Conservation (phyloP, 2,888 invertebrate genomes). For the Dryococelus australis region DNA sequence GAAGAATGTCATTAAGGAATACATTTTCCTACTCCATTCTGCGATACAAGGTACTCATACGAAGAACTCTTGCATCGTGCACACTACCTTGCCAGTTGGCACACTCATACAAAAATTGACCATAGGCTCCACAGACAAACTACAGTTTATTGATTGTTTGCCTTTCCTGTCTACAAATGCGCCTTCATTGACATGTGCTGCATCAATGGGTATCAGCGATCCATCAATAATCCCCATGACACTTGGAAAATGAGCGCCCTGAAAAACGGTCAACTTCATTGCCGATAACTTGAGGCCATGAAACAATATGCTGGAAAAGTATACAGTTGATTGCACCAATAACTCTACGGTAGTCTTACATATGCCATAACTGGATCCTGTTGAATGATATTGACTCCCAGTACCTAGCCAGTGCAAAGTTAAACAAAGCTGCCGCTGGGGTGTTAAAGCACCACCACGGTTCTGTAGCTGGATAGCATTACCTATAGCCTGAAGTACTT, state of each 20-base stretch:
- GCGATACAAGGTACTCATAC: too few relatives aligned
- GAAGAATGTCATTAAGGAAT: too few relatives aligned
- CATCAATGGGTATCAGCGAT: neutral
- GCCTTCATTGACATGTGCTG: neutral
- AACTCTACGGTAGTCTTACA: constrained; percentile 1
- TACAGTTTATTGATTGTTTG: constrained; percentile 21
- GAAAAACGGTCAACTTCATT: neutral
- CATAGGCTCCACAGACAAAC: constrained; percentile 24
- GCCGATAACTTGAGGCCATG: neutral
- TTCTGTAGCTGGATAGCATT: neutral
- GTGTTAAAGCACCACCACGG: neutral
- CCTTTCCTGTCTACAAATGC: constrained; percentile 27
- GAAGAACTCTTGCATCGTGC: too few relatives aligned
- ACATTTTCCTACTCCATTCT: too few relatives aligned
- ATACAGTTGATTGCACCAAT: neutral
- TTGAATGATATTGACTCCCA: too few relatives aligned
- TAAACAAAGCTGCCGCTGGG: neutral
- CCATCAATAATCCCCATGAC: neutral
- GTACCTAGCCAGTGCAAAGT: too few relatives aligned
- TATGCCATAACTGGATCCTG: neutral
- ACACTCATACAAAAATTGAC: constrained; percentile 21
- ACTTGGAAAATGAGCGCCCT: neutral
- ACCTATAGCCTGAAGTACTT: neutral
- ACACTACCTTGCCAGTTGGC: constrained; percentile 28
- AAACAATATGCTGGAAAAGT: neutral